Base-by-base conservation (phyloP, 2,888 invertebrate species). In the Patella pellucida region DNA sequence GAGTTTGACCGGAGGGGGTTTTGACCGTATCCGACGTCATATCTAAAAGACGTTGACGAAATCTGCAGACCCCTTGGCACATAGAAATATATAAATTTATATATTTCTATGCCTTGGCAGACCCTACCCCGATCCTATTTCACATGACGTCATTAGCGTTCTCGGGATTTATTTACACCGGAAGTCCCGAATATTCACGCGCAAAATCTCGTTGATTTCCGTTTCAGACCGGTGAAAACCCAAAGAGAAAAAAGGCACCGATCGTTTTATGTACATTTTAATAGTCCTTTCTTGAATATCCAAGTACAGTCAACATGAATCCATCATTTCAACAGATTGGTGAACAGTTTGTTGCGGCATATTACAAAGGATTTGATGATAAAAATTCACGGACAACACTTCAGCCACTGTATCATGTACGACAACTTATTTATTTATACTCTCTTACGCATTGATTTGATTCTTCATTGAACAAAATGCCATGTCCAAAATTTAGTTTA, bases 361-460 rank as follows among this genome's bases (percentile, higher is more conserved):
- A 79, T 73, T 81, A 81, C 73, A 23, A 50, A 11, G 56, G 68
- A 15, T 81, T 81, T 70, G 81, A 81, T 51, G 56, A 73, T 19
- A 75, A 75, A 73, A 54, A 68, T 12, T 73, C 54, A 16, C 69
- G 81, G 51, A 19, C 54, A 50, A 70, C 74, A n/a, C 72, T 78
- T 27, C 68, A 74, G 41, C 68, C 50, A 16, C 69, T 79, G 71
- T 81, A 81, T 68, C 71, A 74, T 31, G 81, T 81, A 74, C 77
- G 81, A 69, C 50, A 69, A 12, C n/a, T 15, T 9, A 52, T 41
- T 12, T 27, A 54, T n/a, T n/a, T n/a, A n/a, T n/a, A n/a, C n/a
- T n/a, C n/a, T n/a, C n/a, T n/a, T n/a, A 23, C 16, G 15, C 62
- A 52, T 9, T 51, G 50, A 16, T 19, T 11, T 71, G 62, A 52